Percentiles rank a stretch among this genome's conserved stretches.
Conservation (phyloP, 2,888 invertebrate species). For the Ophioninae sp. region DNA sequence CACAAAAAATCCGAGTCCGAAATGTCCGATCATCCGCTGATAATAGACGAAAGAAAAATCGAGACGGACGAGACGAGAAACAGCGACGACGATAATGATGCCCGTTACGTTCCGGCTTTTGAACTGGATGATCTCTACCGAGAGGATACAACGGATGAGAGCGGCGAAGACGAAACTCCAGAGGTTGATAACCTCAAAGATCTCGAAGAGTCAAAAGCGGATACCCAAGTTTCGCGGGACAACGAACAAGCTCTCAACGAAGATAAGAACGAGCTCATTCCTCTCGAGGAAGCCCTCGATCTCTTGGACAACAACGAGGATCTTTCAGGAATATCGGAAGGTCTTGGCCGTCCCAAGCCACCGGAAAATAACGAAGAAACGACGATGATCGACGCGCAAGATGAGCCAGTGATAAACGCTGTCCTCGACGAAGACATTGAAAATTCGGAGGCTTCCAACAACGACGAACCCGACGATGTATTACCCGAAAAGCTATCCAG, state of each 20-base stretch:
- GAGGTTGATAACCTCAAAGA: conserved; percentile 30
- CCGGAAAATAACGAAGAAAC: conserved; percentile 23
- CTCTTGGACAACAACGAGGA: conserved; percentile 71
- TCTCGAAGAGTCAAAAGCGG: conserved; percentile 47
- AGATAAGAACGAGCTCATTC: conserved; percentile 69
- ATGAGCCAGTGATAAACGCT: conserved; percentile 3
- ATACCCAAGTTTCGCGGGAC: conserved; percentile 37
- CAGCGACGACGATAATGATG: conserved; percentile 75
- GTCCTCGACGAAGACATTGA: conserved; percentile 5
- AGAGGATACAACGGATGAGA: conserved; percentile 76
- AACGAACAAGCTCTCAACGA: conserved; percentile 20
- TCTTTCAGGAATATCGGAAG: conserved; percentile 48
- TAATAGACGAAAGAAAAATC: conserved; percentile 77
- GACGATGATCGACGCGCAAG: neutral
- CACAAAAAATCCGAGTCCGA: conserved; percentile 77
- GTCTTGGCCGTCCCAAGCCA: neutral
- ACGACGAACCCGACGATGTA: conserved; percentile 69
- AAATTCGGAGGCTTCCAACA: conserved; percentile 45
- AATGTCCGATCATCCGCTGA: conserved; percentile 76
- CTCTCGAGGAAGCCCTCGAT: conserved; percentile 75
- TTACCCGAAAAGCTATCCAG: conserved; percentile 79
- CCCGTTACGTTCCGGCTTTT: conserved; percentile 71
- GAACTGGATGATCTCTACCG: conserved; percentile 71
- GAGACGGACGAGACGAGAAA: conserved; percentile 73
- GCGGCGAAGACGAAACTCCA: conserved; percentile 70